Evolutionary conservation across 1,140 invertebrate genomes (phyloP), one percentile per base, ranked within the genome.

Genomic region (Apocrypta bakeri): DNA sequence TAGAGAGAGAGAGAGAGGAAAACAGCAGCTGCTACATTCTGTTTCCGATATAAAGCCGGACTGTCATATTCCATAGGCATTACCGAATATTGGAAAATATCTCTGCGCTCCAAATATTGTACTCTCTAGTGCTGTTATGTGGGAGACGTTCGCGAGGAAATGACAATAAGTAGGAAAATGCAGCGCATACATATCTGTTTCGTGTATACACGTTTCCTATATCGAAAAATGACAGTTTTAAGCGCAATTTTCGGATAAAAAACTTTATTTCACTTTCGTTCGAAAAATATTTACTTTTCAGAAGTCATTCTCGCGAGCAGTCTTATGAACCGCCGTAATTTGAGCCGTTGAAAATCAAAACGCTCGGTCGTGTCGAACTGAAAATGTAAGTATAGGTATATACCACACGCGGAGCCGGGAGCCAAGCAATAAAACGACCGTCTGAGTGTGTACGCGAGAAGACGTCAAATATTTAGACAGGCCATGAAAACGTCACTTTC

Each of bases 381-480:
- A 56, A n/a, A 56, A 56, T 56, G 33, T 37, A 9, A 4, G 9
- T 37, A 37, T 37, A 37, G 33, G 9, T 37, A 37, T 37, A 37
- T 37, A 37, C 33, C 33, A 37, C n/a, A 56, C 48, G 21, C 48
- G 48, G 7, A 17, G 17, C n/a, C 48, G 25, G 63, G 25, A 66
- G 63, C 24, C 24, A 14, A 29, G 24, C 63, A 27, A 66, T 66
- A 66, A 66, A 66, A 66, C 63, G 27, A 27, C 63, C 63, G 63
- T 11, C 63, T 12, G 25, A 66, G 66, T 68, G 80, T 69, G 79
- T 76, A 71, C 71, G 83, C 66, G n/a, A 48, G 72, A 82, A 37
- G 33, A 37, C 73, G 64, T 72, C 74, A 76, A 76, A 61, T 68
- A 84, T 84, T 84, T 82, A 69, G 77, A 81, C 27, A 82, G 63